Conservation (phyloP, 2,113 vertebrate species). For the Cephalopholis sonnerati region DNA sequence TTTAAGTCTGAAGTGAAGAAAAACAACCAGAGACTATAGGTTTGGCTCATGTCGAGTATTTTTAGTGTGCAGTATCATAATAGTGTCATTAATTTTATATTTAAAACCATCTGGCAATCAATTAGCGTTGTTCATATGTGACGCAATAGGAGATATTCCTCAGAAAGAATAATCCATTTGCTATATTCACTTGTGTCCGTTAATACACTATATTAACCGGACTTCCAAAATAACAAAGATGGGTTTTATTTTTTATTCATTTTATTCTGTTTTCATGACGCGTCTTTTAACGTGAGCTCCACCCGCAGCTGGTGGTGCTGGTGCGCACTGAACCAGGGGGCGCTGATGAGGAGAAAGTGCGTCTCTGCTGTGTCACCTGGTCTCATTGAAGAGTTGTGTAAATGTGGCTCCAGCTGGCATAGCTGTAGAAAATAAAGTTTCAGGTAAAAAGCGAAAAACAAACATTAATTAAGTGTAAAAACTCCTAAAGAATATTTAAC, state of each 20-base stretch:
- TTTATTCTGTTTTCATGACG: neutral
- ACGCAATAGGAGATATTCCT: neutral
- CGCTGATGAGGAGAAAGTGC: neutral
- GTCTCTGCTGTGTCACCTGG: neutral
- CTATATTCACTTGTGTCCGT: too few relatives aligned
- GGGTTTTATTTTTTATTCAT: neutral
- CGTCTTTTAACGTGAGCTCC: neutral
- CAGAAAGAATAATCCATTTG: neutral
- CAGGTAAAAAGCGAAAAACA: neutral
- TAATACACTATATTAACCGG: too few relatives aligned
- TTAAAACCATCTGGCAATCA: neutral
- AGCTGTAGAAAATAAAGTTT: neutral
- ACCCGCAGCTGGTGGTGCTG: too few relatives aligned
- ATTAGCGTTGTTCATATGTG: neutral
- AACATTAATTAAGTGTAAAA: neutral
- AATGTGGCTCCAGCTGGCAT: neutral
- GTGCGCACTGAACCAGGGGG: constrained; percentile 7
- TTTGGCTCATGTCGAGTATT: neutral
- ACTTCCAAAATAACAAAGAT: neutral
- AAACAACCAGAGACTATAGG: too few relatives aligned
- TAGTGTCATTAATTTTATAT: neutral
- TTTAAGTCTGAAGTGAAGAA: neutral
- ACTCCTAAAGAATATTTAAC: neutral
- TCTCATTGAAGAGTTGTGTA: neutral
- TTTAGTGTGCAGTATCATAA: neutral